Evolutionary conservation across 2,888 invertebrate genomes (phyloP), one percentile per base, ranked within the genome.

Genomic region (Ennomos quercinarius): DNA sequence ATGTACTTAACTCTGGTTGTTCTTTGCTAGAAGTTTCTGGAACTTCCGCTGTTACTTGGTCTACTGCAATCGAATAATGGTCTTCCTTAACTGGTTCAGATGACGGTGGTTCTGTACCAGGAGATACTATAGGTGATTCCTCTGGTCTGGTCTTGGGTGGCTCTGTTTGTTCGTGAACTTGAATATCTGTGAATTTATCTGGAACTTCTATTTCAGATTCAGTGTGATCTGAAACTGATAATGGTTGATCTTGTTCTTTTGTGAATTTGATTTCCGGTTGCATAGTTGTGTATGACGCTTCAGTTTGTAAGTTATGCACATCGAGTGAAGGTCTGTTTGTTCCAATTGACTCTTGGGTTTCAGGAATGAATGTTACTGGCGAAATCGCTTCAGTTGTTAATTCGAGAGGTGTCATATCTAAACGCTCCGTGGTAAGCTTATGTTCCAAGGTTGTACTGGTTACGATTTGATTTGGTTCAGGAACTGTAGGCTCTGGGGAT

Each of bases 141-240:
- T 10, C 47, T 48, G 54, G n/a, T 41, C 37, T 45, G 9, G 50
- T 36, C 47, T 47, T 36, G 34, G 56, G 41, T 45, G 46, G 12
- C 42, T 54, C 48, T 10, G 54, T 57, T 59, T 48, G 35, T 41
- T 51, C 58, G n/a, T 49, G 45, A n/a, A 41, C 48, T 48, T 55
- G 47, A 8, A 46, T 38, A 53, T 61, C 60, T 11, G 45, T 27
- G 43, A 41, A 12, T 27, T 42, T 49, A 27, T 27, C 27, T 11
- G 57, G 55, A 5, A 47, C 27, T 35, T 60, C 52, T 45, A 46
- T 27, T 34, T 34, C 35, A 38, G 54, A 35, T 58, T 60, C 56
- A 27, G 62, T 62, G 10, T 41, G 10, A 5, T 38, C 13, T 36
- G 42, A 13, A 36, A 13, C n/a, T 17, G 42, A 9, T 9, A 42